Base-by-base conservation (phyloP, 2,797 vertebrate genomes). In the Coregonus sp. region DNA sequence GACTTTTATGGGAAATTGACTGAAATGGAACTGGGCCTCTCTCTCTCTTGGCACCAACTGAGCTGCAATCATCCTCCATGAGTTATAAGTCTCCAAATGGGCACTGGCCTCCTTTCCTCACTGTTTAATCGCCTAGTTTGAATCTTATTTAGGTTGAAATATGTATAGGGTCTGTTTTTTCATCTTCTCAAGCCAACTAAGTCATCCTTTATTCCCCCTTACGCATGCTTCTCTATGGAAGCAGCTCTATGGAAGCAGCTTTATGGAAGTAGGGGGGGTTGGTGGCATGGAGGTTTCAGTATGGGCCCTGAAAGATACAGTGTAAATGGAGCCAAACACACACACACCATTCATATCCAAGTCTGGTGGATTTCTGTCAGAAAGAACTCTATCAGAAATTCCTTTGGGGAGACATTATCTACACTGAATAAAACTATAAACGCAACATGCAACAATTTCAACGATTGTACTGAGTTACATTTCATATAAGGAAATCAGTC, bases 151-250 rank as follows among this genome's bases (percentile, higher is more conserved):
- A 59, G 16, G 54, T 59, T 59, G 54, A 59, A 18, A n/a, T n/a
- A 59, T 59, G 54, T 59, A n/a, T n/a, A 59, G 54, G 54, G n/a
- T 15, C 54, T 59, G 54, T 59, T 59, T 59, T 59, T 59, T n/a
- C 18, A 4, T 5, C 15, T 56, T 14, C n/a, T 56, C 4, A n/a
- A 6, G 18, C 54, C 18, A 14, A n/a, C 54, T 56, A 56, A n/a
- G 5, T 56, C 1, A 1, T 56, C 54, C 5, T 56, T 56, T 56
- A n/a, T 56, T 7, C 54, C 54, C 54, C 3, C 16, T 56, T 56
- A n/a, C 5, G n/a, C 54, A n/a, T 56, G 54, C 54, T 56, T 16
- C 54, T n/a, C 54, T 56, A 14, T 56, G 16, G n/a, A 15, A 16
- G 52, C 52, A 9, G 52, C 52, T 54, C 15, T 54, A 4, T 16